Evolutionary conservation across 1,140 invertebrate genomes (phyloP), one percentile per base, ranked within the genome.

Genomic region (Rhopalosiphum padi): DNA sequence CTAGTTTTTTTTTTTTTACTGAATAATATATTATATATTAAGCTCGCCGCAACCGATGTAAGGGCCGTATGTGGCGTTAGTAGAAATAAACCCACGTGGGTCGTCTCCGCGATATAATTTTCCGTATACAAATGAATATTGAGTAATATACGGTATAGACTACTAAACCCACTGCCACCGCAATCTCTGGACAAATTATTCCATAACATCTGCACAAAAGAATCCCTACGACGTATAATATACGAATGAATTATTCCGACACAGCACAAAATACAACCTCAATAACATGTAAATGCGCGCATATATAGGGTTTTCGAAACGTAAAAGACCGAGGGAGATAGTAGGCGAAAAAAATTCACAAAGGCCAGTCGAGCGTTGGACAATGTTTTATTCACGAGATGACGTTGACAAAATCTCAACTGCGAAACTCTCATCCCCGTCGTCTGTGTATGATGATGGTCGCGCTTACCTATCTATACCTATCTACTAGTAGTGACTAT

Each of bases 271-370:
- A 83, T 37, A 53, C 48, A 37, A 93, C 48, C 91, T 93, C 91
- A 93, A 93, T 93, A 93, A 93, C 91, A 93, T 93, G 91, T 86
- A 93, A 93, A 93, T 93, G 53, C 46, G 77, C 91, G 68, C 35
- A 43, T 18, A 30, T 41, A 83, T 37, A 22, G 86, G 21, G 46
- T 88, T 68, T 53, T 55, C n/a, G 15, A 6, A 51, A 51, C 86
- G 86, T 51, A 51, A 46, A 46, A 41, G 82, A 83, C 82, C 60
- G n/a, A 18, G 86, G 11, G 87, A 46, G 87, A 37, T 25, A 30
- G 48, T 8, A 48, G 37, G 48, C 21, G 48, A 89, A 37, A 89
- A 37, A 87, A 87, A 46, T 46, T 35, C n/a, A 41, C 90, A 83
- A 92, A 92, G 46, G 82, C 48, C 23, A 25, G 77, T 86, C 23